Evolutionary conservation across 2,888 invertebrate genomes (phyloP), one percentile per base, ranked within the genome.

Genomic region (Tupiocoris notatus): DNA sequence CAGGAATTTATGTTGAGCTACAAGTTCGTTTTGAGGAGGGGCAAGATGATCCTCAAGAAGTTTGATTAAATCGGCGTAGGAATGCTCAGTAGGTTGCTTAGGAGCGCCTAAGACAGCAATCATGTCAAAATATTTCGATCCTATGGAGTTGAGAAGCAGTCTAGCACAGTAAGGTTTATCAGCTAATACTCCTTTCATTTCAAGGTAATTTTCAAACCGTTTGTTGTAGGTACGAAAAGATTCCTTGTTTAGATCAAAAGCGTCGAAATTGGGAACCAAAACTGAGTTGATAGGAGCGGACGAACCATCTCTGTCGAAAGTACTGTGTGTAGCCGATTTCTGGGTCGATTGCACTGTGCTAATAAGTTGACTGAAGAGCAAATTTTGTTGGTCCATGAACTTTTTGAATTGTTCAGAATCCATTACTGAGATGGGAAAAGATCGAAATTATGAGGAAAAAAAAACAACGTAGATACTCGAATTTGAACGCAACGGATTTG

Each of bases 1-100:
- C 6, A 70, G 24, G 17, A 70, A 70, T 1, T 68, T 12, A 54
- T 76, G 68, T 59, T 59, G 59, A 59, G 59, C 59, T 6, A 59
- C 59, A 59, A 59, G 59, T 59, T 59, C 59, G n/a, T 59, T 59
- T 59, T 59, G 59, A 9, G 59, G 17, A n/a, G 59, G 59, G n/a
- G 59, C 59, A 59, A 59, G 59, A 59, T 59, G 18, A n/a, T 59
- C 18, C 7, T n/a, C 59, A n/a, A 59, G 59, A 9, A 59, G 16
- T 59, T 59, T 18, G n/a, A 18, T 59, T n/a, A 59, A 59, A 9
- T 59, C 59, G 20, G 0, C 18, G 18, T 65, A 65, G 1, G 25
- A 0, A 1, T 25, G 39, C 25, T 65, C 18, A 1, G 63, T 63
- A 23, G 22, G 63, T 2, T 66, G 3, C 9, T 39, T 66, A 6